Evolutionary conservation across 2,888 invertebrate genomes (phyloP).

Genomic region (Plebejus melissa): DNA sequence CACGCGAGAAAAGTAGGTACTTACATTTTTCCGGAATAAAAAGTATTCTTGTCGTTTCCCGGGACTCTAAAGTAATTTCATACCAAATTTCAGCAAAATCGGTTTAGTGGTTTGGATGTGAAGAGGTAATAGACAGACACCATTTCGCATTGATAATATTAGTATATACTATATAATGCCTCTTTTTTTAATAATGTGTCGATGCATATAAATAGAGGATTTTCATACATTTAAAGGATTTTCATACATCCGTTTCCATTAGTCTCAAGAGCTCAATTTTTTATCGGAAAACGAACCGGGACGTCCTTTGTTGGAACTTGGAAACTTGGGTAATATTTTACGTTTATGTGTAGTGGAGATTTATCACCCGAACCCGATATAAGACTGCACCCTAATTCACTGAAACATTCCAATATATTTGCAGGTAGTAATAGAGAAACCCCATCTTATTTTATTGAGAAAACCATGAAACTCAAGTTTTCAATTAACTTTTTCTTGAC

Average conservation of each 20-base stretch:
- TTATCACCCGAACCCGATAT: constrained; percentile 11
- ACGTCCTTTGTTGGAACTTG: not conserved
- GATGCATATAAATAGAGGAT: too few relatives aligned
- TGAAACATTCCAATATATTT: not conserved
- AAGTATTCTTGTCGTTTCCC: too few relatives aligned
- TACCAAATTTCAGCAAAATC: too few relatives aligned
- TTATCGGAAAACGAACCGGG: not conserved
- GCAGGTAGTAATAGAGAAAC: not conserved
- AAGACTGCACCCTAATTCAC: not conserved
- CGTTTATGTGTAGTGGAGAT: constrained; percentile 16
- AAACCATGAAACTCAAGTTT: not conserved
- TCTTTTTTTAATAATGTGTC: too few relatives aligned
- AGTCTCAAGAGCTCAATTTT: constrained; percentile 1
- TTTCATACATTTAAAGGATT: too few relatives aligned
- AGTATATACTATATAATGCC: too few relatives aligned
- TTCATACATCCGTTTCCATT: not conserved
- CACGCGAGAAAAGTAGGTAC: too few relatives aligned
- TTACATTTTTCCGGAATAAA: too few relatives aligned
- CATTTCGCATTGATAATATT: too few relatives aligned
- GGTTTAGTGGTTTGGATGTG: too few relatives aligned
- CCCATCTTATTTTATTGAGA: not conserved
- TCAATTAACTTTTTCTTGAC: not conserved
- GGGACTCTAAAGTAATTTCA: too few relatives aligned
- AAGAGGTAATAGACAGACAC: too few relatives aligned
- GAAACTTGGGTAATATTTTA: constrained; percentile 9